These are phyloP conservation scores for Phyllotis vaccarum DNA, from an alignment of 2,797 vertebrate species.

Conservation along the genomic window DNA sequence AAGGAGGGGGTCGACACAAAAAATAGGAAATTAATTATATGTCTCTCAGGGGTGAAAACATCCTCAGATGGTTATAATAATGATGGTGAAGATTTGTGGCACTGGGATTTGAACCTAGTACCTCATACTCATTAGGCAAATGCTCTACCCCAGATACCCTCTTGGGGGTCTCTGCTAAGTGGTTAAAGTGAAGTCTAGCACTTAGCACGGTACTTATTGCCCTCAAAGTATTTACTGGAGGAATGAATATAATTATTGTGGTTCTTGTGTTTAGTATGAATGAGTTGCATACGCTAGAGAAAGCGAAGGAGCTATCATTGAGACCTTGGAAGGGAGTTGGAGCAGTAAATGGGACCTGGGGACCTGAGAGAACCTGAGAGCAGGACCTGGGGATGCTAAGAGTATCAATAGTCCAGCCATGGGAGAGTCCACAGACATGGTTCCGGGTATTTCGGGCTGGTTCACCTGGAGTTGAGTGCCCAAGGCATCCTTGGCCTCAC, in stretches of 20 bases:
- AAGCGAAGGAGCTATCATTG: not conserved
- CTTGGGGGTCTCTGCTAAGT: not conserved
- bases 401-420: fast-evolving
- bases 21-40: not conserved
- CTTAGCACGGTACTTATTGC: fast-evolving
- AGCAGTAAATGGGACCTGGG: not conserved
- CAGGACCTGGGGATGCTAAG: no score
- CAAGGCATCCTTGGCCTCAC: fast-evolving
- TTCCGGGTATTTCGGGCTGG: fast-evolving
- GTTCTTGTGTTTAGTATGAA: not conserved
- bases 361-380: no score
- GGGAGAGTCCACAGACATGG: no score
- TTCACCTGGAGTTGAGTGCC: fast-evolving
- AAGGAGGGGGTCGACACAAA: not conserved
- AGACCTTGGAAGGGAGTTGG: not conserved
- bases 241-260: not conserved
- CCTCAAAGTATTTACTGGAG: not conserved
- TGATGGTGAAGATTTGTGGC: not conserved
- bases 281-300: not conserved
- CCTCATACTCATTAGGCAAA: not conserved
- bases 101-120: not conserved
- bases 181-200: not conserved
- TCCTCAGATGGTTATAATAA: not conserved
- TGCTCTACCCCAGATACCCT: no score
- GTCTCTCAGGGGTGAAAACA: not conserved